Conservation (phyloP, 2,888 invertebrate species). For the Tachina grossa region DNA sequence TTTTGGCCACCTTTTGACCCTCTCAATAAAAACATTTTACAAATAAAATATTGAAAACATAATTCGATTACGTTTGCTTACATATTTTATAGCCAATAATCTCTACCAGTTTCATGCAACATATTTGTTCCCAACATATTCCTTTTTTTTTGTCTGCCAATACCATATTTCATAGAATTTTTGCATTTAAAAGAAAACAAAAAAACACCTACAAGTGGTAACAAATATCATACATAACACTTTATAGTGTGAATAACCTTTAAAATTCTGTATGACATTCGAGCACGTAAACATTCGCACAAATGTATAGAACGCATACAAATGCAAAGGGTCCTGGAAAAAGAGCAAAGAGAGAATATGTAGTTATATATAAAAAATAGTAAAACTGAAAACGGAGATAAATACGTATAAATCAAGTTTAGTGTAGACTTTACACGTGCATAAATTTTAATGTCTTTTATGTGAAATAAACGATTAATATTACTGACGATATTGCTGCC, state of each 20-base stretch:
- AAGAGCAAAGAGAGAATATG: background rate
- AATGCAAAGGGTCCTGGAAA: conserved; percentile 5
- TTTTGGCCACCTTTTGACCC: too few relatives aligned
- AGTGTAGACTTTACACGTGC: conserved; percentile 69
- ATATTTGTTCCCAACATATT: conserved; percentile 1
- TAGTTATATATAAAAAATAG: background rate
- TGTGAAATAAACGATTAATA: conserved; percentile 70
- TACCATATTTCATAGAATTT: conserved; percentile 26
- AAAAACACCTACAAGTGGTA: background rate
- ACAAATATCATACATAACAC: conserved; percentile 14
- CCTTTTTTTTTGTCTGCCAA: background rate
- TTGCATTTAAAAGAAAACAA: background rate
- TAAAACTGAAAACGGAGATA: conserved; percentile 39
- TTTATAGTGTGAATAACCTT: conserved; percentile 54
- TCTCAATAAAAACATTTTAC: too few relatives aligned
- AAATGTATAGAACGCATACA: background rate
- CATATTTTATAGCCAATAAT: conserved; percentile 8
- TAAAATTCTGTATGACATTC: conserved; percentile 41
- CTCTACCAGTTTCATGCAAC: background rate
- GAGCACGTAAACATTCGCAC: conserved; percentile 27
- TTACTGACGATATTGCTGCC: conserved; percentile 54
- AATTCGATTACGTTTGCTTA: background rate
- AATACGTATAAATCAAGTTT: conserved; percentile 71
- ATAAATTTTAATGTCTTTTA: conserved; percentile 70
- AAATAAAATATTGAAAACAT: too few relatives aligned